Conservation (phyloP, 2,113 vertebrate genomes). For the Pangasianodon gigas region DNA sequence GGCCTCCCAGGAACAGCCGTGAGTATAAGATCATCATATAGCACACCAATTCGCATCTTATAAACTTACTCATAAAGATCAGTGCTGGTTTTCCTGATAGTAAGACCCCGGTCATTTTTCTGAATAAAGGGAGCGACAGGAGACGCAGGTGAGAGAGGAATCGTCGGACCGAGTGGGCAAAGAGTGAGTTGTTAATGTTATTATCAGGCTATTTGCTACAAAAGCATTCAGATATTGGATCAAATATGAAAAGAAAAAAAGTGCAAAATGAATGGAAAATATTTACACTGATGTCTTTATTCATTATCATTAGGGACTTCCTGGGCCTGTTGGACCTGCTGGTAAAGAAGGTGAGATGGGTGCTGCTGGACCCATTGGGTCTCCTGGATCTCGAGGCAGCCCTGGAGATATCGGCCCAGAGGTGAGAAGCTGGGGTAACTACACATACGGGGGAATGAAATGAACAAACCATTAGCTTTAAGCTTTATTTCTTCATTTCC, state of each 20-base stretch:
- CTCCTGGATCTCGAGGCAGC: conserved; percentile 88
- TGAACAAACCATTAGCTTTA: background rate
- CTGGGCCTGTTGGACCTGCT: conserved; percentile 88
- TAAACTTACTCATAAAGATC: background rate
- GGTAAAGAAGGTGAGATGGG: conserved; percentile 91
- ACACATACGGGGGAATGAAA: background rate
- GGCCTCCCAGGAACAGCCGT: conserved; percentile 90
- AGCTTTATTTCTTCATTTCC: background rate
- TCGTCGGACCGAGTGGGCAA: conserved; percentile 88
- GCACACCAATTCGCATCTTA: background rate
- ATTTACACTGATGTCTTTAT: background rate
- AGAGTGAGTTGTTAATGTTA: conserved; percentile 76
- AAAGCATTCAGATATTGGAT: background rate
- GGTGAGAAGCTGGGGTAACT: conserved; percentile 68
- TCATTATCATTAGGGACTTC: conserved; percentile 78
- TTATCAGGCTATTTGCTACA: background rate
- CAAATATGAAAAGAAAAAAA: background rate
- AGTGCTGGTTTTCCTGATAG: background rate
- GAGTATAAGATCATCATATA: conserved; percentile 61
- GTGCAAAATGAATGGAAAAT: background rate
- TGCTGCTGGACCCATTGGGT: conserved; percentile 82
- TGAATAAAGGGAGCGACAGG: conserved; percentile 83
- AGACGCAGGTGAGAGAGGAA: conserved; percentile 83
- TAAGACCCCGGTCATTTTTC: background rate
- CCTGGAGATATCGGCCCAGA: conserved; percentile 88